These are phyloP conservation scores for Vulpes lagopus DNA, from an alignment of 2,113 vertebrate genomes.

Conservation along the genomic window DNA sequence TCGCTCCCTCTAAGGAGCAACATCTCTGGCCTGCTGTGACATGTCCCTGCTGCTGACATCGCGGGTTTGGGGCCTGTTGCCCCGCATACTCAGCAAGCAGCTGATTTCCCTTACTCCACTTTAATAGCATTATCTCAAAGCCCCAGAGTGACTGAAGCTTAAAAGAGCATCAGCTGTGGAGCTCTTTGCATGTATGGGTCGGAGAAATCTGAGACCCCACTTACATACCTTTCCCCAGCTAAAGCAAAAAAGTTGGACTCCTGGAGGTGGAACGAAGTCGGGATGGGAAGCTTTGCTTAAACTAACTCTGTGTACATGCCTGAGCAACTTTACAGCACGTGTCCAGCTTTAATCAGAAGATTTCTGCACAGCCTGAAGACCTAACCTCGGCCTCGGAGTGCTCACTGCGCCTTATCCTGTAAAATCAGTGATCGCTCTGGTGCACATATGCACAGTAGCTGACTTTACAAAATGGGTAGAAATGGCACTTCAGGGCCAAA, in stretches of 20 bases:
- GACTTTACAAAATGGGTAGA: slow-evolving; percentile 61
- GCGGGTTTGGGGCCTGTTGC: not conserved
- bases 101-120: slow-evolving; percentile 41
- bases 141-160: not conserved
- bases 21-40: too few species aligned
- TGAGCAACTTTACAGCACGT: not conserved
- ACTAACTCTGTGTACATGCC: not conserved
- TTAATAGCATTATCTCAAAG: slow-evolving; percentile 41
- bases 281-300: not conserved
- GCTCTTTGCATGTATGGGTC: not conserved
- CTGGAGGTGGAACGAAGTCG: not conserved
- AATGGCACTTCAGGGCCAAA: slow-evolving; percentile 42
- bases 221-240: not conserved
- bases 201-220: slow-evolving; percentile 32
- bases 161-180: slow-evolving; percentile 37
- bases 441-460: slow-evolving; percentile 22
- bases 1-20: not conserved
- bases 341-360: slow-evolving; percentile 60
- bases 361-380: slow-evolving; percentile 16
- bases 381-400: not conserved
- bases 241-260: slow-evolving; percentile 22
- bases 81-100: not conserved
- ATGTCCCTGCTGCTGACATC: not conserved
- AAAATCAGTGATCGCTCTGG: slow-evolving; percentile 25
- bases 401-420: slow-evolving; percentile 12